Evolutionary conservation across 2,888 invertebrate genomes (phyloP), one percentile per base, ranked within the genome.

Genomic region (Thalpophila matura): DNA sequence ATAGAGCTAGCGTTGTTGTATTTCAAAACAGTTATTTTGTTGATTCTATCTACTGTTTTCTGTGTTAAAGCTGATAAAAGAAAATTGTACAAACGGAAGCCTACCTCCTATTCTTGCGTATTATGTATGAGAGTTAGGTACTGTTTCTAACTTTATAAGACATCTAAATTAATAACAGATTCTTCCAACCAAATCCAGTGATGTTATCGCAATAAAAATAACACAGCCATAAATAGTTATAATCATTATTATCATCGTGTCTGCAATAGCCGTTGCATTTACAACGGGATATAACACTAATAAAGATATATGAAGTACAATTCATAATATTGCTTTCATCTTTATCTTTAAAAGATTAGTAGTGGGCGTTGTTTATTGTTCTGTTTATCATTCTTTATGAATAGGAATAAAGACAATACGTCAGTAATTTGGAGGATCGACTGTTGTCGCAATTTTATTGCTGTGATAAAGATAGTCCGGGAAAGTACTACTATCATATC

Each of bases 291-390:
- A 70, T 76, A 29, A 50, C 24, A 45, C 42, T 56, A 64, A 79
- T 77, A 77, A 77, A 77, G 66, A 73, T 76, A 76, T 18, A 24
- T 4, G 40, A 51, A 59, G 61, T 51, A 73, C 45, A 59, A 56
- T 73, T 76, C 42, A 71, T 75, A 61, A 62, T 78, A 78, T 78
- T 69, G 60, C 46, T 26, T 43, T 61, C 74, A 74, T 71, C 62
- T 56, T 33, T 47, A 26, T 58, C 60, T 50, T 61, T 45, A 14
- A 65, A 60, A 74, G 61, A 70, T 74, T 68, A 70, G 37, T 20
- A 18, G 50, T 53, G 37, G 60, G 54, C 46, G 60, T 61, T 42
- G 38, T 74, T 74, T 68, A 47, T 68, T 74, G 55, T n/a, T 50
- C n/a, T 43, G 42, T 27, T 64, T 59, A 49, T 50, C 35, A 9